These are phyloP conservation scores for Alsophila aescularia DNA, from an alignment of 2,888 invertebrate genomes.

Conservation along the genomic window DNA sequence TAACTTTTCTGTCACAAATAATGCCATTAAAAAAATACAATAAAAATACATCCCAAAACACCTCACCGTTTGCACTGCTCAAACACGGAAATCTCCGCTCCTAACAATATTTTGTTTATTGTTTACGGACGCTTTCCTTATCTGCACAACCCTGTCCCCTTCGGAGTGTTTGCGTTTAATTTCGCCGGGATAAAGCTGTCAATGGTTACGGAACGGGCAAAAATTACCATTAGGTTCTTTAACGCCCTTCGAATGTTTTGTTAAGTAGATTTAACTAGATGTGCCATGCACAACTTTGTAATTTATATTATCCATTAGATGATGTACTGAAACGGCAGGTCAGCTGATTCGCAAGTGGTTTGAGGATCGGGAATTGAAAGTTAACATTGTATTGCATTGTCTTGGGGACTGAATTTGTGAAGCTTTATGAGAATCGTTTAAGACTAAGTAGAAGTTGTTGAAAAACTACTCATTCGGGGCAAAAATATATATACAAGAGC, in stretches of 20 bases:
- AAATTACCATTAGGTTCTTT: conserved; percentile 26
- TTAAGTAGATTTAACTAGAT: too few species aligned
- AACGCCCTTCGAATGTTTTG: neutral
- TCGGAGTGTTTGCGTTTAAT: conserved; percentile 50
- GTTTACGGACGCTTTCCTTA: conserved; percentile 22
- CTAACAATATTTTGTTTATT: conserved; percentile 25
- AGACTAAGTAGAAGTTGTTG: too few species aligned
- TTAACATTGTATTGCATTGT: too few species aligned
- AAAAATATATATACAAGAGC: too few species aligned
- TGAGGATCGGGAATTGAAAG: too few species aligned
- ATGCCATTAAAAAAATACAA: neutral
- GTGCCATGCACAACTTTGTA: too few species aligned
- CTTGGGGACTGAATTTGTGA: too few species aligned
- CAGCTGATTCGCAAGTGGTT: too few species aligned
- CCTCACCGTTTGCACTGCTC: conserved; percentile 1
- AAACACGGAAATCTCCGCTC: neutral
- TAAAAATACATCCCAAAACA: neutral
- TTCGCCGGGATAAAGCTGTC: conserved; percentile 40
- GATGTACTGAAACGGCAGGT: too few species aligned
- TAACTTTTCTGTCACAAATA: neutral
- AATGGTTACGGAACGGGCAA: conserved; percentile 40
- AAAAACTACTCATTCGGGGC: too few species aligned
- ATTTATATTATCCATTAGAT: too few species aligned
- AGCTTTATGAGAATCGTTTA: too few species aligned
- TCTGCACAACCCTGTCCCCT: conserved; percentile 21